Evolutionary conservation across 1,140 invertebrate genomes (phyloP), one percentile per base, ranked within the genome.

Genomic region (Zaprionus nigranus): DNA sequence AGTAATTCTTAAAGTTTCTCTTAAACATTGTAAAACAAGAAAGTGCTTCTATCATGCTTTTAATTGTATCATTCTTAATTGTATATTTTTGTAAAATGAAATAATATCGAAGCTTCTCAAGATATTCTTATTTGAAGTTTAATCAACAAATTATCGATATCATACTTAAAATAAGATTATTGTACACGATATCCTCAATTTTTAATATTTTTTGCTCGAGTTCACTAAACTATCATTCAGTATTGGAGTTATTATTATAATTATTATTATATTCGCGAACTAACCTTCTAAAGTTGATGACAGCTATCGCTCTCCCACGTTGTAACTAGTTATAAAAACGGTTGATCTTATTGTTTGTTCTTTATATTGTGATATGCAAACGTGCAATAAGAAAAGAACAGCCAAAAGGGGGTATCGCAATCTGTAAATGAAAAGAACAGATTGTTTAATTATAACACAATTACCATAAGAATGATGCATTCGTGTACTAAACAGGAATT

Each of bases 281-380:
- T 86, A 17, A 85, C 82, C 82, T 75, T 81, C 51, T 79, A 71
- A 66, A 58, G 26, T 51, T 57, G 49, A 75, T 75, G 60, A 65
- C 59, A 65, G 72, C 81, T 65, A 63, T 26, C 54, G 61, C 67
- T 78, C 66, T 66, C 63, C 46, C 43, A 61, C 64, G 60, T 53
- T 62, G 64, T 40, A 78, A 78, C 78, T 20, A 28, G 24, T 70
- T 64, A 46, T 17, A 51, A 75, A 43, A 43, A 15, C 46, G 38
- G 54, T 17, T 57, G 56, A 63, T 12, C 60, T 59, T 64, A 54
- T 49, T 67, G 56, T 34, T 56, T n/a, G 11, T 12, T 59, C n/a
- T 36, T 28, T 38, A 11, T 54, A 6, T 38, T 24, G 30, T 65
- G 62, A 30, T 53, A 17, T 28, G 53, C 11, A 17, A 43, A 36